These are phyloP conservation scores for Hyles euphorbiae DNA, from an alignment of 1,140 invertebrate genomes.

Conservation along the genomic window DNA sequence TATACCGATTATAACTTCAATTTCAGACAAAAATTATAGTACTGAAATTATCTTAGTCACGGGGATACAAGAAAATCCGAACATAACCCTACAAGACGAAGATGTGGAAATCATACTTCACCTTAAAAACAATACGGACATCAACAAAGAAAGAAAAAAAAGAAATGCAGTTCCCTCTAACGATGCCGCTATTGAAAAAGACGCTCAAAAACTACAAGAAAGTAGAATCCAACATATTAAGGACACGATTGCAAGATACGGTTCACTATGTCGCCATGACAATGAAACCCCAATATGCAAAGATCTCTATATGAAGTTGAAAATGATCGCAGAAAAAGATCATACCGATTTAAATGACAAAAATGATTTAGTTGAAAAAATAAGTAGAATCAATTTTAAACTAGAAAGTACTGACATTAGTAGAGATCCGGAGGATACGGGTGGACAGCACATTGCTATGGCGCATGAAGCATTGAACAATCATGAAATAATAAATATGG, in stretches of 20 bases:
- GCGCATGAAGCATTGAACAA: neutral
- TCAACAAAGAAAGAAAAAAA: conserved; percentile 27
- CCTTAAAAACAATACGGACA: conserved; percentile 37
- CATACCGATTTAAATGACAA: neutral
- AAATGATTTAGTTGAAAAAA: conserved; percentile 1
- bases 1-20: conserved; percentile 5
- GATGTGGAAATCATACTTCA: conserved; percentile 33
- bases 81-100: conserved; percentile 30
- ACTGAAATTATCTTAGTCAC: conserved; percentile 43
- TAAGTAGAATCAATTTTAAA: neutral
- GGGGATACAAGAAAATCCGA: conserved; percentile 31
- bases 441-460: neutral
- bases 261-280: conserved; percentile 40
- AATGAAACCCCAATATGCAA: conserved; percentile 42
- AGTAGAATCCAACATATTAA: conserved; percentile 37
- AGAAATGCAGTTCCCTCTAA: conserved; percentile 12
- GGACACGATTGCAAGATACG: conserved; percentile 47
- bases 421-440: neutral
- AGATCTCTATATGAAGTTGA: conserved; percentile 44
- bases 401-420: neutral
- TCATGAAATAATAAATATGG: conserved; percentile 3
- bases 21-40: conserved; percentile 16
- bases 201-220: conserved; percentile 19
- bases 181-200: conserved; percentile 11
- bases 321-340: conserved; percentile 28